Evolutionary conservation across 2,113 vertebrate genomes (phyloP), one percentile per base, ranked within the genome.

Genomic region (Callospermophilus lateralis): DNA sequence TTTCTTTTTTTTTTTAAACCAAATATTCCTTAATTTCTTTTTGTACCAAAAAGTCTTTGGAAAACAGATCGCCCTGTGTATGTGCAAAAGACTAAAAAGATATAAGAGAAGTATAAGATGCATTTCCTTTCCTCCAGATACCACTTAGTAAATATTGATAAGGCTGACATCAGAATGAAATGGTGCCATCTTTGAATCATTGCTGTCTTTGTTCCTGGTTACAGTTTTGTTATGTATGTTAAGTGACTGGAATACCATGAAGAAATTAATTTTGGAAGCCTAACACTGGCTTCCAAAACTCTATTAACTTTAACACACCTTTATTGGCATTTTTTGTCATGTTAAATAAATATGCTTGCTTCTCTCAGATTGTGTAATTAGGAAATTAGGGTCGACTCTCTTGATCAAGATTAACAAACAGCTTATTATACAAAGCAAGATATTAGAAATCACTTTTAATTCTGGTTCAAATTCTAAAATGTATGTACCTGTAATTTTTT

Each of bases 401-500:
- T 85, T 39, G 3, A 13, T 76, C 20, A 42, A 58, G 39, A 63
- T 73, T 78, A 93, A 83, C 55, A 83, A 81, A 84, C 30, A 89
- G 26, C 30, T 91, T 91, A 78, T 79, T 95, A 73, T 68, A 58
- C 42, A 81, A 95, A 93, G 17, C 48, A 86, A 76, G 30, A 22
- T 83, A 94, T 72, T 88, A 83, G 24, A 81, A 89, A 55, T 73
- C 51, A 86, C 45, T 19, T 87, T 84, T 88, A 92, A 65, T 84
- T 96, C 30, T 94, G 26, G 7, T 89, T 90, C 42, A 95, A 83
- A 91, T 85, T 94, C 45, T 90, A 93, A 94, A 72, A 48, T 80
- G 51, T 68, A 32, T 37, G 20, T 32, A n/a, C 20, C 70, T 89
- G 4, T 67, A 42, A 58, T 42, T 79, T 96, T 87, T 93, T 89